Conservation (phyloP, 2,888 invertebrate species). For the Prosopocoilus inquinatus region DNA sequence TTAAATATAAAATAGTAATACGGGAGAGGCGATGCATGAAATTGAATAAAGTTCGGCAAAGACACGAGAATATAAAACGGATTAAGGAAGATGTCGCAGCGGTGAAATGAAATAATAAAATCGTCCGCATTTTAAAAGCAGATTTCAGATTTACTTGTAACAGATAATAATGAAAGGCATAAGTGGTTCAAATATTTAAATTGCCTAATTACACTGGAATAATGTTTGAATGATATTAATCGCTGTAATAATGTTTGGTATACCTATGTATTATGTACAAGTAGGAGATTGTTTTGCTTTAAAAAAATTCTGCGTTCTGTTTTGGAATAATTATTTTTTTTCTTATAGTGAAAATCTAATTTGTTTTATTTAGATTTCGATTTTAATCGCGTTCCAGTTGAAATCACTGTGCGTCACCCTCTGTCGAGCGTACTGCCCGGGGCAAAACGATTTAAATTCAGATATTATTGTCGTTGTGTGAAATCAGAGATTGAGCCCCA, state of each 20-base stretch:
- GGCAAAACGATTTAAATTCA: constrained; percentile 45
- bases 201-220: no score
- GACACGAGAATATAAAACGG: constrained; percentile 33
- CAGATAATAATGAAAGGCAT: no score
- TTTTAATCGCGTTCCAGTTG: not conserved
- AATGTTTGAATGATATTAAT: no score
- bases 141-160: no score
- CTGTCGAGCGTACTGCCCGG: constrained; percentile 1
- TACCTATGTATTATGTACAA: no score
- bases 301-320: no score
- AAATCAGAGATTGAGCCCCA: constrained; percentile 47
- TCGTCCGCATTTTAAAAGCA: constrained; percentile 4
- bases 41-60: constrained; percentile 44
- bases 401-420: not conserved
- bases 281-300: no score
- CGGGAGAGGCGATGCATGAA: constrained; percentile 44
- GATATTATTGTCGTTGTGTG: constrained; percentile 49
- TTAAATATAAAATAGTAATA: constrained; percentile 41
- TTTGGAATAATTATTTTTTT: no score
- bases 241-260: no score
- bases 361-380: not conserved
- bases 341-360: no score
- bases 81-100: constrained; percentile 34
- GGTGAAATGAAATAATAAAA: constrained; percentile 28
- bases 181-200: no score